Evolutionary conservation across 2,113 vertebrate genomes (phyloP).

Genomic region (Glaucidium brasilianum): DNA sequence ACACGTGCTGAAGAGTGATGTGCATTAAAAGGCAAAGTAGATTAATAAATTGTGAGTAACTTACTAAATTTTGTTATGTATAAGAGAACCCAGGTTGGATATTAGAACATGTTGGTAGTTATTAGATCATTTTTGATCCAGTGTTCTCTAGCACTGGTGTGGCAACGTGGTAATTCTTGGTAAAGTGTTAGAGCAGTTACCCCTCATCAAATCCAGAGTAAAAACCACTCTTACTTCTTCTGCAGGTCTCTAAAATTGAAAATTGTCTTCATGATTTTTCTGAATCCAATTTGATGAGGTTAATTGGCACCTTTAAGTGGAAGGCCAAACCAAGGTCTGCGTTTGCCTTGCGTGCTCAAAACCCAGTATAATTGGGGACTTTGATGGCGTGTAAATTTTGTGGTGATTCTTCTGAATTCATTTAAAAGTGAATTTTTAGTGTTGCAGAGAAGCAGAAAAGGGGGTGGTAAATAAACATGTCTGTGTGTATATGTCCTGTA

Average conservation of each 20-base stretch:
- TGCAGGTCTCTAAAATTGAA: neutral
- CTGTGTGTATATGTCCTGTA: neutral
- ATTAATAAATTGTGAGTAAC: neutral
- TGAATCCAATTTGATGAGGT: neutral
- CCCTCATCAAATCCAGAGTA: neutral
- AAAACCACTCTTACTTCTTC: neutral
- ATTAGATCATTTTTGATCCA: neutral
- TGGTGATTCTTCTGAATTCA: neutral
- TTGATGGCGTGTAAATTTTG: neutral
- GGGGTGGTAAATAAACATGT: neutral
- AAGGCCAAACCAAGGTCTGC: neutral
- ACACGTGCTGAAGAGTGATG: neutral
- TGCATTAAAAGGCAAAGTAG: neutral
- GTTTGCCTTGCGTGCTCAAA: neutral
- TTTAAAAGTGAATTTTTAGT: neutral
- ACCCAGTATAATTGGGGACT: neutral
- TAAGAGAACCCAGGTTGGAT: neutral
- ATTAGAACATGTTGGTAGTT: neutral
- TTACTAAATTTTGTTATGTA: neutral
- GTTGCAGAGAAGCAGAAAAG: neutral
- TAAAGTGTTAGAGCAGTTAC: neutral
- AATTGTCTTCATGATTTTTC: neutral
- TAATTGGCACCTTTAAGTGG: neutral
- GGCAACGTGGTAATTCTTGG: neutral
- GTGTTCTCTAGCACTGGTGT: neutral